Percentiles rank a stretch among this genome's conserved stretches.
These are phyloP conservation scores for Opisthocomus hoazin DNA, from an alignment of 2,113 vertebrate species.

Conservation along the genomic window DNA sequence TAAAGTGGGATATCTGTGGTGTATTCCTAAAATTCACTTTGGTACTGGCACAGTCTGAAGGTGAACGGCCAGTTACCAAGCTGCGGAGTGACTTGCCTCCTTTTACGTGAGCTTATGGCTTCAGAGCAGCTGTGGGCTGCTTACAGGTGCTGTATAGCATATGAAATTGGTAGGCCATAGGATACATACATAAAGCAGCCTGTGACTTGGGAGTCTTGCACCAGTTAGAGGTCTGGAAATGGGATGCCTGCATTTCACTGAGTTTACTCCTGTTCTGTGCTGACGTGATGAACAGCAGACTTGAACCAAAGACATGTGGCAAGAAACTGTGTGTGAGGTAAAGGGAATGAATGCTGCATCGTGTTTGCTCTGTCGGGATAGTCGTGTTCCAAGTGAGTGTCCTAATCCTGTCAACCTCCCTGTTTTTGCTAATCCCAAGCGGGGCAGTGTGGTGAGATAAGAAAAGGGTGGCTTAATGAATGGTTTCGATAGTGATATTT, in stretches of 20 bases:
- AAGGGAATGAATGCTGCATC: background rate
- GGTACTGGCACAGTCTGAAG: background rate
- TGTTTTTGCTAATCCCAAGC: background rate
- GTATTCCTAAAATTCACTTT: accelerated
- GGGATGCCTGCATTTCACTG: background rate
- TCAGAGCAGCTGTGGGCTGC: background rate
- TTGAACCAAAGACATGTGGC: background rate
- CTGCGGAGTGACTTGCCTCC: background rate
- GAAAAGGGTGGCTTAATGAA: background rate
- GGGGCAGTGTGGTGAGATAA: background rate
- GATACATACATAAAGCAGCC: background rate
- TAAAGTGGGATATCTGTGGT: background rate
- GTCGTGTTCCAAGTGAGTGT: background rate
- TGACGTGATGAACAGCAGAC: background rate
- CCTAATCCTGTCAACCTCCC: constrained; percentile 21
- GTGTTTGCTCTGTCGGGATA: background rate
- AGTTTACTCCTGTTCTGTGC: background rate
- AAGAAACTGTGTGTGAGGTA: background rate
- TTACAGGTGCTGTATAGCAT: background rate
- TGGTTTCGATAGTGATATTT: constrained; percentile 24
- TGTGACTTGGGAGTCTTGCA: background rate
- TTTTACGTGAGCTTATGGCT: background rate
- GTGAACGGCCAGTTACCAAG: background rate
- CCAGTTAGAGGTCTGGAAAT: background rate
- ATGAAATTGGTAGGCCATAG: background rate